Evolutionary conservation across 2,888 invertebrate genomes (phyloP).

Genomic region (Microctonus brassicae): DNA sequence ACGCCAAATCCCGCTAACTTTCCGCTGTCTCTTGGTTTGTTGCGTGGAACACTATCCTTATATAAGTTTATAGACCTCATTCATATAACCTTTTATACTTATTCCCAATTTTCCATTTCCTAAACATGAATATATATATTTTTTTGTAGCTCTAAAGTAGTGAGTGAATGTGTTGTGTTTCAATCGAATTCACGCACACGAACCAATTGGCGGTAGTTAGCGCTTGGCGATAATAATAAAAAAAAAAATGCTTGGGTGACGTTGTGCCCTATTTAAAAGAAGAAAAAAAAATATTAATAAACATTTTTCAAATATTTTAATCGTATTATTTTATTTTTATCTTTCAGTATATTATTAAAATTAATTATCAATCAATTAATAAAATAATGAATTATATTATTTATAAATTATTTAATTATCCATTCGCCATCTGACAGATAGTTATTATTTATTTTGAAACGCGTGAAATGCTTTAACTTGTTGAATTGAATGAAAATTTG

Average conservation of each 20-base stretch:
- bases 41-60: constrained; percentile 48
- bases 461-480: no score
- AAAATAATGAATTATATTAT: no score
- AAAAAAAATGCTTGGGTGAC: constrained; percentile 66
- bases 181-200: constrained; percentile 60
- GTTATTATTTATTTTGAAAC: no score
- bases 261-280: constrained; percentile 18
- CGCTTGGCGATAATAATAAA: constrained; percentile 61
- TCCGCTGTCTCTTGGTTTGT: constrained; percentile 52
- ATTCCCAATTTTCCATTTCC: constrained; percentile 18
- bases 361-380: no score
- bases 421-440: no score
- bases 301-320: no score
- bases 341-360: no score
- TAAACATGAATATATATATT: constrained; percentile 51
- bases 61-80: no score
- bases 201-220: constrained; percentile 64
- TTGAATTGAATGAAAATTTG: constrained; percentile 16
- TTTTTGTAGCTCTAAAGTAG: constrained; percentile 52
- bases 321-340: no score
- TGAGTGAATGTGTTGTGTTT: constrained; percentile 67
- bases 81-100: no score
- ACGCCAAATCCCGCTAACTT: constrained; percentile 48
- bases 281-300: not conserved
- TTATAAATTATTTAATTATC: no score